Evolutionary conservation across 2,888 invertebrate genomes (phyloP), one percentile per base, ranked within the genome.

Genomic region (Ptilodon capucinus): DNA sequence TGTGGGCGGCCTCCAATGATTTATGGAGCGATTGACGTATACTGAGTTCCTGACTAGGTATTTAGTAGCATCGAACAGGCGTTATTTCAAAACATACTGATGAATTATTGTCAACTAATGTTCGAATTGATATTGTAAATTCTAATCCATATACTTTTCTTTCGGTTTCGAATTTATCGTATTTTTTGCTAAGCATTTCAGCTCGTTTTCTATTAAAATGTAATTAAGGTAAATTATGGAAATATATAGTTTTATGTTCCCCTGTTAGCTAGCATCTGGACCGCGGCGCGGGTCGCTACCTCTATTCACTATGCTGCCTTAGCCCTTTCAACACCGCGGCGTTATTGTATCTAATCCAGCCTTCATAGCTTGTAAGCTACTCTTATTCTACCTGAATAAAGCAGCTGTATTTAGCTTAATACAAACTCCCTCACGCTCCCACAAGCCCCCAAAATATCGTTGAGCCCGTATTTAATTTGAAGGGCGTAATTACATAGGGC

Each of bases 1-100:
- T 49, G 44, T 51, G 54, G 59, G 60, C 51, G 51, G 68, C 69
- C 64, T 56, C 59, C 64, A 69, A 81, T 86, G 83, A 87, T 85
- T 85, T 84, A 85, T 86, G 79, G 70, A 75, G 74, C 74, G 75
- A 83, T 82, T 79, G 80, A 81, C 72, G 75, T 76, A 73, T 81
- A 69, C 71, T 28, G n/a, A 28, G 28, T n/a, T 28, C 28, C 28
- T 77, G 72, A 77, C 74, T 81, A n/a, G n/a, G n/a, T n/a, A 79
- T 81, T 60, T 79, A 79, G 71, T 68, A 61, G 54, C 49, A 49
- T 57, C 43, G 40, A 62, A 62, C 64, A 61, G 59, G 56, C 44
- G 39, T 64, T 64, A 62, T 70, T 69, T 64, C 49, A 54, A 64
- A 68, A 64, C 56, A 55, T n/a, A n/a, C 54, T 55, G 43, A 56